Base-by-base conservation (phyloP, 2,888 invertebrate genomes). In the Drosophila prostipennis region DNA sequence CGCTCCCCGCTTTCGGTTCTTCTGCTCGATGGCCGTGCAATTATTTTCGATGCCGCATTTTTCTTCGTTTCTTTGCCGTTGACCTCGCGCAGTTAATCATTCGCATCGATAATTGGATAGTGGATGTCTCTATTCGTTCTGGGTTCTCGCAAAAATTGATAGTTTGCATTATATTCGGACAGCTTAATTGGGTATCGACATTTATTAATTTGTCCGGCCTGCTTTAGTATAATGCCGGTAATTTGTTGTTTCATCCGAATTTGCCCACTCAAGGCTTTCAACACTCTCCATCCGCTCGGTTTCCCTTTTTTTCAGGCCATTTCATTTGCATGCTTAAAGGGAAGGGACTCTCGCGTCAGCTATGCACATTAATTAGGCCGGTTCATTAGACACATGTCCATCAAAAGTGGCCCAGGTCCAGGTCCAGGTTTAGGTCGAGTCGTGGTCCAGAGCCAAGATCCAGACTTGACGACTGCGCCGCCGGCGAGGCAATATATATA, bases 331-430 rank as follows among this genome's bases (percentile, higher is more conserved):
- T 45, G 42, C 14, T 42, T 14, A 16, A 6, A 55, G 60, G 14
- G 29, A 13, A 51, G 16, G 32, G 46, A 51, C 40, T 60, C 48
- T 26, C 74, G 40, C 52, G 52, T 45, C 48, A 52, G 49, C 52
- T 57, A 72, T 75, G 72, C 77, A 75, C 80, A 85, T 88, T 90
- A 89, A 89, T 90, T 88, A 90, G 75, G 74, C 67, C 61, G 64
- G 70, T 86, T 80, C 80, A 90, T 90, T 90, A 90, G 85, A 84
- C 77, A 80, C 79, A 85, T 89, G 85, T 74, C 87, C 77, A 89
- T 87, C 84, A 84, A 76, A 56, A 59, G 54, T 46, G 70, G 55
- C 37, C 46, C 52, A 37, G 43, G 39, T 46, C 46, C 52, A 37
- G 43, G 39, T 46, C 34, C 49, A 61, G 55, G 36, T 23, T 37